Evolutionary conservation across 2,797 vertebrate genomes (phyloP).

Genomic region (Acrossocheilus wenchowensis): DNA sequence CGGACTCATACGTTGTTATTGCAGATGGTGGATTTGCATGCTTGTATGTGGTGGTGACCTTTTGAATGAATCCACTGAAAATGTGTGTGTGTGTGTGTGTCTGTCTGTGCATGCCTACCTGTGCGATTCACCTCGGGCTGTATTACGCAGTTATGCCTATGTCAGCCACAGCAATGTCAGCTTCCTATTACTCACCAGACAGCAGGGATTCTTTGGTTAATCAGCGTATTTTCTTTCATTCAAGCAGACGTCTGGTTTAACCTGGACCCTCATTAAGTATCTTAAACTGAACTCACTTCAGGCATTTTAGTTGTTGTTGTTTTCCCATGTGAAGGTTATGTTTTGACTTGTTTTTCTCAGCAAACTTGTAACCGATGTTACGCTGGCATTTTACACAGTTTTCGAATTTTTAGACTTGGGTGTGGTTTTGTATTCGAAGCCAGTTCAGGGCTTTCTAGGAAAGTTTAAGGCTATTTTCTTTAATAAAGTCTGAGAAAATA

Average conservation of each 20-base stretch:
- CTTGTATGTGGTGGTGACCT: constrained; percentile 44
- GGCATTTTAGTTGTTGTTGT: not conserved
- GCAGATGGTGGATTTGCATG: constrained; percentile 49
- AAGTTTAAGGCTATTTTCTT: not conserved
- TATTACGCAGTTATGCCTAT: constrained; percentile 55
- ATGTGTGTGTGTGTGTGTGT: constrained; percentile 7
- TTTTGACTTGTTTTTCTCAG: constrained; percentile 21
- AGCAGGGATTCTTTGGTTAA: constrained; percentile 25
- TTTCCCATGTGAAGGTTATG: not conserved
- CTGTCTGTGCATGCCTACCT: constrained; percentile 12
- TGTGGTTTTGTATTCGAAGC: not conserved
- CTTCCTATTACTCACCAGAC: constrained; percentile 64
- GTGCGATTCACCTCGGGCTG: constrained; percentile 3
- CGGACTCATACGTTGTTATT: constrained; percentile 8
- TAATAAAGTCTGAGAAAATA: not conserved
- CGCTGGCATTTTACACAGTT: not conserved
- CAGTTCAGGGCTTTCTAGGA: not conserved
- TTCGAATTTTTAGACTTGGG: not conserved
- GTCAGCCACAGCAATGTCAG: constrained; percentile 58
- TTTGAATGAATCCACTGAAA: not conserved
- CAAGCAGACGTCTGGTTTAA: constrained; percentile 32
- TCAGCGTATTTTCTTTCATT: constrained; percentile 36
- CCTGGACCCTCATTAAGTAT: not conserved
- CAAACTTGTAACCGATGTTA: not conserved
- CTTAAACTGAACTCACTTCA: not conserved